Conservation (phyloP, 2,888 invertebrate species). For the Ophioninae sp. region DNA sequence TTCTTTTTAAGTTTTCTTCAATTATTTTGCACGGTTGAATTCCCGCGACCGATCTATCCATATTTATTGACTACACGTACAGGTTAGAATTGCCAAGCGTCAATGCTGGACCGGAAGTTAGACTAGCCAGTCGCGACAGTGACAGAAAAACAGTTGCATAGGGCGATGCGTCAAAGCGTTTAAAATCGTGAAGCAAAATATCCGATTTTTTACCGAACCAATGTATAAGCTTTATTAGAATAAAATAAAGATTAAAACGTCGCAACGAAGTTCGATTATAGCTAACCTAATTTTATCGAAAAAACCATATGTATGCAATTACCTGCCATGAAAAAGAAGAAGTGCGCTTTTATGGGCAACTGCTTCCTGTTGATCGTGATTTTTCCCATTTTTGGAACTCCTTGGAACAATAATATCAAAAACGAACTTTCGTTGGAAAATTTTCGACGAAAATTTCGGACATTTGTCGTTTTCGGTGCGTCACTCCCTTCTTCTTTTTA, state of each 20-base stretch:
- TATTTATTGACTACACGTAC: too few species aligned
- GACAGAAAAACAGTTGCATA: too few species aligned
- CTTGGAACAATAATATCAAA: background rate
- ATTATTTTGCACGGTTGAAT: too few species aligned
- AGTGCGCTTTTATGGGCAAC: conserved; percentile 92
- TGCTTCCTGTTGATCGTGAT: conserved; percentile 84
- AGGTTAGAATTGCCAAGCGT: too few species aligned
- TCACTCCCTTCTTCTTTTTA: background rate
- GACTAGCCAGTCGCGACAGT: too few species aligned
- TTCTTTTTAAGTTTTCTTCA: too few species aligned
- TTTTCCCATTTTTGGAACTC: conserved; percentile 32
- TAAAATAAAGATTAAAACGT: background rate
- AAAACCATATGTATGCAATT: conserved; percentile 75
- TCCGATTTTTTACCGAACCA: background rate
- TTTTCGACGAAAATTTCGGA: background rate
- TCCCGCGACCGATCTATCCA: too few species aligned
- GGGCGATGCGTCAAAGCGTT: too few species aligned
- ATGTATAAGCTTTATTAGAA: background rate
- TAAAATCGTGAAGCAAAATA: too few species aligned
- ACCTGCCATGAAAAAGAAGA: conserved; percentile 94
- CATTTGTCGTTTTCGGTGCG: background rate
- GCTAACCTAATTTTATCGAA: background rate
- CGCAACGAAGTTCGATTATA: background rate
- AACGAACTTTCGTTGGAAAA: background rate
- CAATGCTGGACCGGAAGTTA: too few species aligned